Evolutionary conservation across 2,888 invertebrate species (phyloP).

Genomic region (Coremacera marginata): DNA sequence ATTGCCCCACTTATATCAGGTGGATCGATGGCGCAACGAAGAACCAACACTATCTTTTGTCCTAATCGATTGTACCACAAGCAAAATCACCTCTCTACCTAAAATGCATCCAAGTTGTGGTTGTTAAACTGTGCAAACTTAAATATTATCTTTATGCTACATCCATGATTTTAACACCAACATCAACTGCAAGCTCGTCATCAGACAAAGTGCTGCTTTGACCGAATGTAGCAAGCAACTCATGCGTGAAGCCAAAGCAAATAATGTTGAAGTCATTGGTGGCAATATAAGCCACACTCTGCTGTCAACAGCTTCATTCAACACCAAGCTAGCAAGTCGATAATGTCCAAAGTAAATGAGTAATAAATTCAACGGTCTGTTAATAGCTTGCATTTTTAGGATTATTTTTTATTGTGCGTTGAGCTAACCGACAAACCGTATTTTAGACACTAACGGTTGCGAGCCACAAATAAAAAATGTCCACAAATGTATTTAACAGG

Average conservation of each 20-base stretch:
- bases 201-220: not conserved
- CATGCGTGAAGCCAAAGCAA: slow-evolving; percentile 9
- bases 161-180: not conserved
- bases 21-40: too few species aligned
- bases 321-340: not conserved
- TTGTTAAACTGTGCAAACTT: too few species aligned
- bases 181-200: not conserved
- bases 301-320: too few species aligned
- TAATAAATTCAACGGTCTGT: slow-evolving; percentile 13
- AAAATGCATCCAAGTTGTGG: too few species aligned
- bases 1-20: too few species aligned
- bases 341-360: not conserved
- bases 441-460: not conserved
- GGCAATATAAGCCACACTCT: not conserved
- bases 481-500: not conserved
- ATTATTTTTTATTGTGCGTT: not conserved
- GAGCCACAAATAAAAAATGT: not conserved
- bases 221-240: not conserved
- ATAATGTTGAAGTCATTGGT: not conserved
- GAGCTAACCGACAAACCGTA: not conserved
- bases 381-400: not conserved
- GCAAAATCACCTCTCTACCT: too few species aligned
- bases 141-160: not conserved
- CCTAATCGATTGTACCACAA: too few species aligned
- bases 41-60: too few species aligned